Evolutionary conservation across 1,140 invertebrate genomes (phyloP), one percentile per base, ranked within the genome.

Genomic region (Reticulitermes speratus): DNA sequence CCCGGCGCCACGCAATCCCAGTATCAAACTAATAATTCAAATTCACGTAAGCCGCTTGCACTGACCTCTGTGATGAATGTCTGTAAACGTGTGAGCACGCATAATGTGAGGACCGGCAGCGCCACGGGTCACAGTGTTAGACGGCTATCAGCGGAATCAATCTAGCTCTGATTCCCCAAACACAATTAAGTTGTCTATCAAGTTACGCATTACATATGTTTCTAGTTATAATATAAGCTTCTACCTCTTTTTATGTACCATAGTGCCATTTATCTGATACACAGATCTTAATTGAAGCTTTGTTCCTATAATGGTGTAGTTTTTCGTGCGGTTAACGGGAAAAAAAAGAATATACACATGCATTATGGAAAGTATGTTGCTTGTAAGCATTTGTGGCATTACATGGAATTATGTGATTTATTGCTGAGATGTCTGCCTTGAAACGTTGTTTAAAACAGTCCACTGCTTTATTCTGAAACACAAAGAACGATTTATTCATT

Each of bases 111-210:
- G 65, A 75, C 65, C 65, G n/a, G n/a, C 65, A n/a, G 25, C 6
- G n/a, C n/a, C 25, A 75, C 7, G n/a, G 65, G 65, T 75, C n/a
- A 55, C 19, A 16, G 45, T 48, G 45, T 48, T 9, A 65, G 59
- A 8, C 65, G 7, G 25, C n/a, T 75, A 75, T 75, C 65, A 30
- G 25, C n/a, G 1, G 65, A 75, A 75, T 75, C 65, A 75, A 75
- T 75, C 65, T 75, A 5, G 14, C 65, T 75, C 65, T 30, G n/a
- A 75, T 75, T 75, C 25, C 65, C 65, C 65, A 75, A 75, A 75
- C 65, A 75, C 65, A 75, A 75, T 75, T 75, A 30, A 75, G 25
- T 14, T 75, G 65, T 75, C 65, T 75, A 75, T 75, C 65, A 75
- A 25, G 25, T 30, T 8, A 14, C 65, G 14, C n/a, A 30, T 75